Evolutionary conservation across 2,888 invertebrate species (phyloP).

Genomic region (Agriopis marginaria): DNA sequence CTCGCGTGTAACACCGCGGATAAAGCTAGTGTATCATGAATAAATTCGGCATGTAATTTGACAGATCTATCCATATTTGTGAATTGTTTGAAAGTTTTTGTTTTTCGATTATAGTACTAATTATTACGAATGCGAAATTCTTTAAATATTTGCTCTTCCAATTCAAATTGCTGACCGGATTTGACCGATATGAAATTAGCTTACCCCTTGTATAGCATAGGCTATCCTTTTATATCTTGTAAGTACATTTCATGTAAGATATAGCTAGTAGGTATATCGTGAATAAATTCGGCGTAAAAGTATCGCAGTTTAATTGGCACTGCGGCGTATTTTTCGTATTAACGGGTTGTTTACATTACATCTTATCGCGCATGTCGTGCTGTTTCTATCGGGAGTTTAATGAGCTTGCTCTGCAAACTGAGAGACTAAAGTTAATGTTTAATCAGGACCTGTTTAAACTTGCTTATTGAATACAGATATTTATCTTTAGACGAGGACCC

Average conservation of each 20-base stretch:
- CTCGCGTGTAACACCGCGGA: background rate
- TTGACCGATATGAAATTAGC: too few species aligned
- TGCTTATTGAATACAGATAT: constrained; percentile 19
- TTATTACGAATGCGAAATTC: too few species aligned
- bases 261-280: background rate
- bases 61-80: too few species aligned
- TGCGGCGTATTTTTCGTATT: constrained; percentile 42
- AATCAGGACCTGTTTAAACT: constrained; percentile 23
- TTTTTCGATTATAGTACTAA: too few species aligned
- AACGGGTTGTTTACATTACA: constrained; percentile 25
- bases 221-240: too few species aligned
- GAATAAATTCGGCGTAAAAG: constrained; percentile 24
- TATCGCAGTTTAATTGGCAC: constrained; percentile 33
- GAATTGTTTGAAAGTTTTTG: too few species aligned
- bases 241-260: too few species aligned
- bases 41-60: too few species aligned
- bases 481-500: background rate
- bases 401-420: constrained; percentile 36
- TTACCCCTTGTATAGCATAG: too few species aligned
- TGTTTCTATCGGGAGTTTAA: constrained; percentile 36
- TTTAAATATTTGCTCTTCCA: too few species aligned
- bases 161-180: too few species aligned
- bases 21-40: too few species aligned
- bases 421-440: constrained; percentile 37
- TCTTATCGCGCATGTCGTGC: constrained; percentile 37